Evolutionary conservation across 2,113 vertebrate species (phyloP).

Genomic region (Ptychochromis oligacanthus): DNA sequence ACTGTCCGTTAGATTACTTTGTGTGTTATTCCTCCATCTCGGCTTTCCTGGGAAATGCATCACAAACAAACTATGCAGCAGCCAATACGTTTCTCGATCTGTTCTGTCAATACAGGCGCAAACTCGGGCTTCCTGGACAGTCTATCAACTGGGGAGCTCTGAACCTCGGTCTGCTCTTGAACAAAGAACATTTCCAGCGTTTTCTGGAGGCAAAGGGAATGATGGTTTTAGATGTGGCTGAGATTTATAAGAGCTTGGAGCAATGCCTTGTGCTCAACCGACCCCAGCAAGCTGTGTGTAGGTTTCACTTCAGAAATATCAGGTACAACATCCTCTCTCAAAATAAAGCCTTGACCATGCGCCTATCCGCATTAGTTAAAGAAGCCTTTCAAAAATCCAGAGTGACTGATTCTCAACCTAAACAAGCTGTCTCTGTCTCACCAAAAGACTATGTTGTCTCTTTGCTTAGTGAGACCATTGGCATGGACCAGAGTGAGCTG

Average conservation of each 20-base stretch:
- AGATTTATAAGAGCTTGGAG: constrained; percentile 82
- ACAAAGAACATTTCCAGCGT: constrained; percentile 78
- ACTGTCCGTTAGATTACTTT: constrained; percentile 85
- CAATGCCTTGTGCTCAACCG: constrained; percentile 81
- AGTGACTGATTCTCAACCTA: constrained; percentile 34
- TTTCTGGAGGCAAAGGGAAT: constrained; percentile 84
- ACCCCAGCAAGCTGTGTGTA: constrained; percentile 81
- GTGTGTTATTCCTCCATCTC: constrained; percentile 88
- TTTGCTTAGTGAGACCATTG: constrained; percentile 75
- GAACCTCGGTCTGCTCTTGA: constrained; percentile 83
- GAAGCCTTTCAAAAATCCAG: constrained; percentile 66
- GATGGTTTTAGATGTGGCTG: constrained; percentile 77
- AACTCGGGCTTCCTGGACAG: constrained; percentile 83
- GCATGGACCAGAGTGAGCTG: constrained; percentile 69
- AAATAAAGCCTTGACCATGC: constrained; percentile 69
- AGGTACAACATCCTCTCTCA: constrained; percentile 66
- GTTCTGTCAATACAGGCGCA: constrained; percentile 87
- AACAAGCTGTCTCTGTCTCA: constrained; percentile 48
- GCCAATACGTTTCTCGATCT: constrained; percentile 87
- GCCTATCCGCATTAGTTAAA: constrained; percentile 65
- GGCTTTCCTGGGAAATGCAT: constrained; percentile 85
- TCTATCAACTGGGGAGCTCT: constrained; percentile 88
- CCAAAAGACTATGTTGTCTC: constrained; percentile 77
- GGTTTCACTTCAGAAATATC: constrained; percentile 79
- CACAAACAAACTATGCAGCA: constrained; percentile 86